Percentiles rank a stretch among this genome's conserved stretches.
phyloP scores from a whole-genome alignment of 2,888 invertebrate genomes.

The Iselma pallidipennis region DNA sequence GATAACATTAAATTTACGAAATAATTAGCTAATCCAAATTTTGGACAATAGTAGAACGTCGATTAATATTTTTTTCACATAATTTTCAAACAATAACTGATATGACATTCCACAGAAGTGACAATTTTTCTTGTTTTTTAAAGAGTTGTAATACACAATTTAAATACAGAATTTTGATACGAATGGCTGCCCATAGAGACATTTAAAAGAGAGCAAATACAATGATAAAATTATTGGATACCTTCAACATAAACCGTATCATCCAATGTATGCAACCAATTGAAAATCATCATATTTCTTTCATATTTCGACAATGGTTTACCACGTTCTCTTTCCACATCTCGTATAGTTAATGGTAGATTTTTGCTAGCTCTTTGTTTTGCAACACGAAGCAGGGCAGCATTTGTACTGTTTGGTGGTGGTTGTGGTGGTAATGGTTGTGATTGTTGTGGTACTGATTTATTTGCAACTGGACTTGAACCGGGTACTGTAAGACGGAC shows the following conservation, averaged over 20 bases:
- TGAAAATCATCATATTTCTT: conserved; percentile 94
- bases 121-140: neutral
- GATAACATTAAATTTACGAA: too few species aligned
- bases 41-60: too few species aligned
- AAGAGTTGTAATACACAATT: conserved; percentile 10
- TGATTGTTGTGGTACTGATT: conserved; percentile 39
- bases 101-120: conserved; percentile 14
- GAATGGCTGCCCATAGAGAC: conserved; percentile 6
- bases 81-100: conserved; percentile 17
- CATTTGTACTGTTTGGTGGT: conserved; percentile 54
- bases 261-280: conserved; percentile 88
- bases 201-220: conserved; percentile 9
- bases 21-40: too few species aligned
- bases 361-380: conserved; percentile 59
- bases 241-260: conserved; percentile 65
- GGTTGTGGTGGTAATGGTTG: conserved; percentile 31
- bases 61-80: conserved; percentile 4
- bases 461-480: conserved; percentile 43
- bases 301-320: conserved; percentile 87
- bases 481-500: conserved; percentile 45
- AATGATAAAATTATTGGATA: conserved; percentile 43
- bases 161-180: neutral
- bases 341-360: conserved; percentile 72
- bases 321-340: conserved; percentile 80
- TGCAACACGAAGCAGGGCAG: conserved; percentile 53